phyloP scores from a whole-genome alignment of 1,140 invertebrate species.

The Halictus rubicundus region DNA sequence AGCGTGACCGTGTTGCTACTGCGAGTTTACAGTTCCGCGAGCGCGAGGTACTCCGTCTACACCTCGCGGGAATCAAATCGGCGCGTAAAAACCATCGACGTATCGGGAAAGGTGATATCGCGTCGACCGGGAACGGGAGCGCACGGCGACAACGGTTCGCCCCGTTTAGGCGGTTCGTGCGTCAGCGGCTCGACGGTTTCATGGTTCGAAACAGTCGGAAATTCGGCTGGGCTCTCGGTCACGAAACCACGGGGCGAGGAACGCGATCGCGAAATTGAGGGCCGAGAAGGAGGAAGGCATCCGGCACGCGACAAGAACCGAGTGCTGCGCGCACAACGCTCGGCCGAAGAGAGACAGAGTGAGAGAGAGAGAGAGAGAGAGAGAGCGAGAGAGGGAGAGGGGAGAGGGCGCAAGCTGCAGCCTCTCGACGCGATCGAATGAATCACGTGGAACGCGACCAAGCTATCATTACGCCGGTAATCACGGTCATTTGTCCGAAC shows the following conservation, averaged over 20 bases:
- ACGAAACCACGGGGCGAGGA: not conserved
- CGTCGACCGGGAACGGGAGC: too few species aligned
- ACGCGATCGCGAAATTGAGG: conserved; percentile 28
- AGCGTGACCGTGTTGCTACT: too few species aligned
- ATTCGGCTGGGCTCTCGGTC: conserved; percentile 3
- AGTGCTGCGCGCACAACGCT: conserved; percentile 14
- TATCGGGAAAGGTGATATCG: too few species aligned
- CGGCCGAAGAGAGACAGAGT: conserved; percentile 9
- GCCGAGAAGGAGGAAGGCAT: conserved; percentile 4
- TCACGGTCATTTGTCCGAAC: conserved; percentile 59
- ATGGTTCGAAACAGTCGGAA: not conserved
- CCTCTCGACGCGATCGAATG: conserved; percentile 46
- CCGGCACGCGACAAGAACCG: conserved; percentile 48
- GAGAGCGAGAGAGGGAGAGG: not conserved
- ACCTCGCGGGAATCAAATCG: too few species aligned
- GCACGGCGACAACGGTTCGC: too few species aligned
- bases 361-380: too few species aligned
- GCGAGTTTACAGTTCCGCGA: too few species aligned
- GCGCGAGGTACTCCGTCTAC: too few species aligned
- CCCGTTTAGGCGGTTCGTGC: not conserved
- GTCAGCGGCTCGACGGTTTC: not conserved
- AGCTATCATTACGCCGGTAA: conserved; percentile 62
- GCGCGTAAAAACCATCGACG: too few species aligned
- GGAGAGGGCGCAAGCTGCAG: conserved; percentile 39
- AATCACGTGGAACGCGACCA: conserved; percentile 61